These are phyloP conservation scores for Drosophila gunungcola DNA, from an alignment of 1,140 invertebrate species.

Conservation along the genomic window DNA sequence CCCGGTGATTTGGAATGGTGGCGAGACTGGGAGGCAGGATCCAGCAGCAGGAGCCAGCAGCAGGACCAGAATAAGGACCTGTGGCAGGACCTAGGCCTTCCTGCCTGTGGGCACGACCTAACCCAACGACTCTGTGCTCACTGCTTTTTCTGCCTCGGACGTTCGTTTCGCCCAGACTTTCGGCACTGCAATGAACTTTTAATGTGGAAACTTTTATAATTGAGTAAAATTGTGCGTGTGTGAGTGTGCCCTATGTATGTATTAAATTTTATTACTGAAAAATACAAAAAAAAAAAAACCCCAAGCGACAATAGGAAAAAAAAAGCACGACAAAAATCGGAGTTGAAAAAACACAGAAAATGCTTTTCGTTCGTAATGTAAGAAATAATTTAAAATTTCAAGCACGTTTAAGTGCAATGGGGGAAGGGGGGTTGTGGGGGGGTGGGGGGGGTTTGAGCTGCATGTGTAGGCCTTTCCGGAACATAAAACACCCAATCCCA, in stretches of 20 bases:
- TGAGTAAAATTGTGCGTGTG: constrained; percentile 78
- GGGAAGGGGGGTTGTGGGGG: constrained; percentile 13
- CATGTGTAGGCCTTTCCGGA: constrained; percentile 40
- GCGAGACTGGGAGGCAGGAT: background rate
- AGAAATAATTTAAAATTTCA: constrained; percentile 70
- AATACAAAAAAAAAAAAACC: constrained; percentile 54
- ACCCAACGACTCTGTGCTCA: constrained; percentile 50
- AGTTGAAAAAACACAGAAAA: constrained; percentile 48
- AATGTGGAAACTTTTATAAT: constrained; percentile 85
- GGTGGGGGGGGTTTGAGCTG: background rate
- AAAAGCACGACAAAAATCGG: constrained; percentile 33
- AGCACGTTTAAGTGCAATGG: constrained; percentile 77
- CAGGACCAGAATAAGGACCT: background rate
- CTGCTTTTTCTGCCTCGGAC: constrained; percentile 7
- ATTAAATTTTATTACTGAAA: constrained; percentile 80
- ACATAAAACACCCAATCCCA: background rate
- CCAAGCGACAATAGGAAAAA: constrained; percentile 37
- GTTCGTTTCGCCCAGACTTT: constrained; percentile 44
- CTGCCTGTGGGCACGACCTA: constrained; percentile 61
- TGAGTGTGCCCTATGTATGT: constrained; percentile 39
- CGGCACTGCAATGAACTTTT: constrained; percentile 79
- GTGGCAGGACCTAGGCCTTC: constrained; percentile 42
- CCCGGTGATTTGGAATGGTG: constrained; percentile 5
- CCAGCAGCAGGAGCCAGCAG: background rate
- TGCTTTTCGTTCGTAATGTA: constrained; percentile 60